Evolutionary conservation across 2,888 invertebrate species (phyloP).

Genomic region (Brachypalpus laphriformis): DNA sequence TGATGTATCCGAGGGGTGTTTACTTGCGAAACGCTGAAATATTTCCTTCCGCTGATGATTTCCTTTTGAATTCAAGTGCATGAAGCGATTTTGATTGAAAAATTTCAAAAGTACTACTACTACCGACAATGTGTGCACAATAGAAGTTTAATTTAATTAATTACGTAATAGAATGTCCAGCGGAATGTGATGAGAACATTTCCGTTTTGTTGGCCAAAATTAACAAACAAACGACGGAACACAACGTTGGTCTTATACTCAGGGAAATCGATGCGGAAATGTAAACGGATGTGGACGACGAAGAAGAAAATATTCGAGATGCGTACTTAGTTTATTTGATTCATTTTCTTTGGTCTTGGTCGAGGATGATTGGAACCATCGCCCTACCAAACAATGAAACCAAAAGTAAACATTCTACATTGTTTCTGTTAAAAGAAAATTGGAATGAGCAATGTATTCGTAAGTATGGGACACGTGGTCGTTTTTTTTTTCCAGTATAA

Average conservation of each 20-base stretch:
- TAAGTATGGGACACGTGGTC: too few species aligned
- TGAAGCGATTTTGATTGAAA: constrained; percentile 4
- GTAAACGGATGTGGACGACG: not conserved
- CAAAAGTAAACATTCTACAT: not conserved
- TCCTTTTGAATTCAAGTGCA: not conserved
- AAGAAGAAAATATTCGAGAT: not conserved
- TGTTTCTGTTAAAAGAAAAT: not conserved
- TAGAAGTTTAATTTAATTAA: constrained; percentile 35
- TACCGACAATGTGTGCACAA: not conserved
- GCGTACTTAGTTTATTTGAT: not conserved
- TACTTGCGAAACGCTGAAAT: not conserved
- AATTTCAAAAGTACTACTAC: too few species aligned
- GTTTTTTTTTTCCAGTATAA: too few species aligned
- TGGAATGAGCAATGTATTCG: not conserved
- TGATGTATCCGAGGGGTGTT: not conserved
- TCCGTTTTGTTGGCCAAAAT: not conserved
- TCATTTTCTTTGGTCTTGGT: not conserved
- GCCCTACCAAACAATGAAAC: not conserved
- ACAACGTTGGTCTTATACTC: not conserved
- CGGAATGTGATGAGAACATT: not conserved
- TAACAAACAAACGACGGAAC: not conserved
- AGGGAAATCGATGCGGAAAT: not conserved
- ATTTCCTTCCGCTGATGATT: not conserved
- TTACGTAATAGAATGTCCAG: not conserved
- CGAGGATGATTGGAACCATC: not conserved